Percentiles rank a stretch among this genome's conserved stretches.
These are phyloP conservation scores for Ramazzottius varieornatus DNA, from an alignment of 2,888 invertebrate genomes.

Conservation along the genomic window DNA sequence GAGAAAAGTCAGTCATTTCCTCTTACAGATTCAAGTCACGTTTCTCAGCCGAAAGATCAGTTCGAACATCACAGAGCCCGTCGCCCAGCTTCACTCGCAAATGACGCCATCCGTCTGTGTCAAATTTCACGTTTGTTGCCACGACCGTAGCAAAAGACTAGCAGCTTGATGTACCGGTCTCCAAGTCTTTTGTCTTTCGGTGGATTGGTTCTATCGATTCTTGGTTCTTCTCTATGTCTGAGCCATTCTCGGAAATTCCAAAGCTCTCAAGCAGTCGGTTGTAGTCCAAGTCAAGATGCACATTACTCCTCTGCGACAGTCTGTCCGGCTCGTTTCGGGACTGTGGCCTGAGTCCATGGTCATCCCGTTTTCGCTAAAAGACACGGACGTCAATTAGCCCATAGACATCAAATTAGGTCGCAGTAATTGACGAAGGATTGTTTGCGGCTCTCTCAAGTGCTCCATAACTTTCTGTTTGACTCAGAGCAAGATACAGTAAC, in stretches of 20 bases:
- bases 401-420: not conserved
- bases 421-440: not conserved
- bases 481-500: too few relatives aligned
- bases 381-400: not conserved
- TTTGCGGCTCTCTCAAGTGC: not conserved
- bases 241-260: not conserved
- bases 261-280: not conserved
- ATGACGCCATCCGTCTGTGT: too few relatives aligned
- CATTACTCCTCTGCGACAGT: not conserved
- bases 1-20: slow-evolving; percentile 6
- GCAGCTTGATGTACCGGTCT: too few relatives aligned
- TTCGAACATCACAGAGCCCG: too few relatives aligned
- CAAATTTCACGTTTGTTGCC: too few relatives aligned
- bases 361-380: not conserved
- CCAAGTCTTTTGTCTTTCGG: too few relatives aligned
- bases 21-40: too few relatives aligned
- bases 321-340: not conserved
- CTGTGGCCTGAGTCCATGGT: not conserved
- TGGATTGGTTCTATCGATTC: too few relatives aligned
- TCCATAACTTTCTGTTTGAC: too few relatives aligned
- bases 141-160: too few relatives aligned
- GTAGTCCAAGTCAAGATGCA: not conserved
- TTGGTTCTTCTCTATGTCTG: too few relatives aligned
- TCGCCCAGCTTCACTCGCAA: too few relatives aligned
- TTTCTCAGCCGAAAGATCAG: not conserved